Evolutionary conservation across 2,888 invertebrate species (phyloP).

Genomic region (Agonum fuliginosum): DNA sequence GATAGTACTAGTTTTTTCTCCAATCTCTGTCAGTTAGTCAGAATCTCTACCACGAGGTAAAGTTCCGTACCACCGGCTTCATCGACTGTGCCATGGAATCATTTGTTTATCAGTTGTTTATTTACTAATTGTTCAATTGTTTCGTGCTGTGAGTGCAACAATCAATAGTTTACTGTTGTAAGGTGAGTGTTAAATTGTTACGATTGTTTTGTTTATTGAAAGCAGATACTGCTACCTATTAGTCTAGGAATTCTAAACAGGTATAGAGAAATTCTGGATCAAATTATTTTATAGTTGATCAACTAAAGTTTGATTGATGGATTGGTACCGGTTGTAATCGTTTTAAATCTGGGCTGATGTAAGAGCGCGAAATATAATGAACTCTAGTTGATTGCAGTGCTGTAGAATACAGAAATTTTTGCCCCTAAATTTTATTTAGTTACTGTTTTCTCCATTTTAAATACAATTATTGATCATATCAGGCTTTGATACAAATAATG

Average conservation of each 20-base stretch:
- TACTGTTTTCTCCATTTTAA: too few relatives aligned
- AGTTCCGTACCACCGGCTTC: slow-evolving; percentile 7
- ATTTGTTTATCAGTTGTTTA: background rate
- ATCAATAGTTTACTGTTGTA: background rate
- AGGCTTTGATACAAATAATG: too few relatives aligned
- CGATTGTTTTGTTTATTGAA: slow-evolving; percentile 1
- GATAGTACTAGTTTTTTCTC: slow-evolving; percentile 48
- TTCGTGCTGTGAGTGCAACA: background rate
- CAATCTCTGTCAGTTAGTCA: slow-evolving; percentile 32
- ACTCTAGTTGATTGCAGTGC: slow-evolving; percentile 13
- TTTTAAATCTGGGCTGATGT: slow-evolving; percentile 25
- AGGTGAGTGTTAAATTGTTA: background rate
- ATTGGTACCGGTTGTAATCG: background rate
- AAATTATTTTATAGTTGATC: slow-evolving; percentile 44
- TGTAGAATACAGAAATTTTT: background rate
- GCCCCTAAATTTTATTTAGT: too few relatives aligned
- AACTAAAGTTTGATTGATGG: slow-evolving; percentile 11
- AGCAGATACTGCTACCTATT: background rate
- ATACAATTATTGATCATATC: too few relatives aligned
- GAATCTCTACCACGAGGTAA: background rate
- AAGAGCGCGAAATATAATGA: slow-evolving; percentile 36
- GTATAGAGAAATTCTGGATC: slow-evolving; percentile 15
- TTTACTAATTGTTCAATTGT: background rate
- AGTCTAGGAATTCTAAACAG: slow-evolving; percentile 6
- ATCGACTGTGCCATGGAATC: slow-evolving; percentile 30